Conservation (phyloP, 35 echinoderm and acorn worm genomes). For the Heliocidaris tuberculata region DNA sequence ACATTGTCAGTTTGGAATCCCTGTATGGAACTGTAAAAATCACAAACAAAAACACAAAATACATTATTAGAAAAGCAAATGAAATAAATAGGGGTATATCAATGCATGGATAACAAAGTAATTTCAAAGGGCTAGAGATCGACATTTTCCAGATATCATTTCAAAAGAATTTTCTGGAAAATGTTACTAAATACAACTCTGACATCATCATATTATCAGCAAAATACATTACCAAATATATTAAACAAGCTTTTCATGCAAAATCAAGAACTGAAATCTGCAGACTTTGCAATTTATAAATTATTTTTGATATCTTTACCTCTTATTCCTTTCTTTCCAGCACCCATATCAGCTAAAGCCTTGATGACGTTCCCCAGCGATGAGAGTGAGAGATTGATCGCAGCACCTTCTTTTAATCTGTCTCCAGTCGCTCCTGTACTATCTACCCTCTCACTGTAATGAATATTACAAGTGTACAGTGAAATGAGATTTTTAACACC, state of each 20-base stretch:
- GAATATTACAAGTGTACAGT: background rate
- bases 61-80: background rate
- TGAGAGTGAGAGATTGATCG: conserved; percentile 91
- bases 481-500: background rate
- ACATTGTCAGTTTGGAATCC: conserved; percentile 90
- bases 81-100: background rate
- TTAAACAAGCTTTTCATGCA: too few relatives aligned
- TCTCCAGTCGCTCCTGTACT: conserved; percentile 93
- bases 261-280: too few relatives aligned
- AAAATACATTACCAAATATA: too few relatives aligned
- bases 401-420: conserved; percentile 87
- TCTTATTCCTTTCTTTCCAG: conserved; percentile 77
- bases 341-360: conserved; percentile 79
- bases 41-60: background rate
- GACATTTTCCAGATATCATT: too few relatives aligned
- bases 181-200: too few relatives aligned
- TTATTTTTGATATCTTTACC: conserved; percentile 31
- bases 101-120: background rate
- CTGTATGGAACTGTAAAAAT: conserved; percentile 84
- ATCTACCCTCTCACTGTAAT: conserved; percentile 89
- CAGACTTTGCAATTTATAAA: too few relatives aligned
- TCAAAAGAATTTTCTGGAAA: too few relatives aligned
- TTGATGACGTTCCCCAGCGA: conserved; percentile 92
- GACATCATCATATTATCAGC: too few relatives aligned
- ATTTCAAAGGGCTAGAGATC: too few relatives aligned